These are phyloP conservation scores for Drosophila sulfurigaster DNA, from an alignment of 1,140 invertebrate species.

Conservation along the genomic window DNA sequence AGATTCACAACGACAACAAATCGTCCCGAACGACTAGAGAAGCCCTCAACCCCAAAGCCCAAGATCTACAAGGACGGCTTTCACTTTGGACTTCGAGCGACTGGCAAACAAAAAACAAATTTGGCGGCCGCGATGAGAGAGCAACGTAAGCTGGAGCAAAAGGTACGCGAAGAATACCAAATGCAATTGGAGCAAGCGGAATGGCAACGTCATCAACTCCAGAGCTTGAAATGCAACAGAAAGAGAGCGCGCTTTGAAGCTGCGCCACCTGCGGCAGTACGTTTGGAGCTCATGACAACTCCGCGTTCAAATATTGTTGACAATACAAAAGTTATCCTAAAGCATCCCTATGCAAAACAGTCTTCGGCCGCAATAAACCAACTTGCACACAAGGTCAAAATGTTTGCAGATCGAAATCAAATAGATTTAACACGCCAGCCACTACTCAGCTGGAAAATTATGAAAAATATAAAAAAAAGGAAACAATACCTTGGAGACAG, in stretches of 20 bases:
- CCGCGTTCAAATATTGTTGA: not conserved
- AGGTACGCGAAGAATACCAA: slow-evolving; percentile 56
- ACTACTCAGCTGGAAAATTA: slow-evolving; percentile 3
- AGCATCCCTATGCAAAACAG: not conserved
- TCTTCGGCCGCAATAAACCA: not conserved
- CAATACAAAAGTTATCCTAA: slow-evolving; percentile 4
- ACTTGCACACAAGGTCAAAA: not conserved
- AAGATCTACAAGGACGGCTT: slow-evolving; percentile 14
- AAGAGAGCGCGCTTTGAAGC: slow-evolving; percentile 34
- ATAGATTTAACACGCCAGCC: not conserved
- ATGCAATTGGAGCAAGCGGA: slow-evolving; percentile 17
- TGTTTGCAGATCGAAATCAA: not conserved
- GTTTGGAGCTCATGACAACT: slow-evolving; percentile 25
- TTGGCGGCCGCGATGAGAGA: slow-evolving; percentile 37
- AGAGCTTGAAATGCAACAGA: slow-evolving; percentile 9
- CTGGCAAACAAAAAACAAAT: slow-evolving; percentile 9
- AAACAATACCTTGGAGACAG: not conserved
- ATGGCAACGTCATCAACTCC: not conserved
- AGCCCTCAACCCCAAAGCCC: not conserved
- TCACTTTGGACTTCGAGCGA: slow-evolving; percentile 49
- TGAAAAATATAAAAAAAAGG: slow-evolving; percentile 3
- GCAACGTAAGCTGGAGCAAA: slow-evolving; percentile 51
- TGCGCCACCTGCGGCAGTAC: slow-evolving; percentile 48
- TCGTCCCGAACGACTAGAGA: slow-evolving; percentile 18
- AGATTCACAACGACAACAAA: not conserved